phyloP scores from a whole-genome alignment of 2,113 vertebrate species.

The Thymallus thymallus region DNA sequence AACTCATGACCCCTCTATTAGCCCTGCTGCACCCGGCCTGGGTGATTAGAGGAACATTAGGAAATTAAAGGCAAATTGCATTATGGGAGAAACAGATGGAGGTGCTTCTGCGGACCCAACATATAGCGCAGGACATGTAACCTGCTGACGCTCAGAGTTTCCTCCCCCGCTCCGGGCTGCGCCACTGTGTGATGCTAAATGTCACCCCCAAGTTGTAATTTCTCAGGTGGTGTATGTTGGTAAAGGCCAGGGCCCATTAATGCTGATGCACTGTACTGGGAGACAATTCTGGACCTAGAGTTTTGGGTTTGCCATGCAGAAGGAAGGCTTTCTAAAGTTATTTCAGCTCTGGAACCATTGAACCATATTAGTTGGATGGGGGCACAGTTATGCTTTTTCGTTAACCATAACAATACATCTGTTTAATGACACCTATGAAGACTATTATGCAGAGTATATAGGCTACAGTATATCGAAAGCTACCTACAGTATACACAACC shows the following conservation, averaged over 20 bases:
- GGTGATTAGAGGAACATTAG: slow-evolving; percentile 79
- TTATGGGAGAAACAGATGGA: slow-evolving; percentile 76
- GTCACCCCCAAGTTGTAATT: slow-evolving; percentile 57
- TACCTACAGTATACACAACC: neutral
- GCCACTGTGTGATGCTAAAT: slow-evolving; percentile 52
- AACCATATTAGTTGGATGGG: slow-evolving; percentile 13
- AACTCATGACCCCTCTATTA: slow-evolving; percentile 75
- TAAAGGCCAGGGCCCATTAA: slow-evolving; percentile 41
- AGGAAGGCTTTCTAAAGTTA: slow-evolving; percentile 2
- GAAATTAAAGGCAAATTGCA: slow-evolving; percentile 80
- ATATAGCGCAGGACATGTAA: slow-evolving; percentile 50
- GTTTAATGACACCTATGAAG: neutral
- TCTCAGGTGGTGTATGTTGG: slow-evolving; percentile 48
- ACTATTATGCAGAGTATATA: neutral
- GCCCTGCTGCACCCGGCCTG: slow-evolving; percentile 65
- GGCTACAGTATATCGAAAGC: neutral
- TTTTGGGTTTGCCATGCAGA: slow-evolving; percentile 14
- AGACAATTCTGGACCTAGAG: slow-evolving; percentile 28
- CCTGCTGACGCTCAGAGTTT: slow-evolving; percentile 67
- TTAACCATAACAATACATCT: neutral
- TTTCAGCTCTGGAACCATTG: slow-evolving; percentile 15
- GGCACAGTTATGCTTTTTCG: neutral
- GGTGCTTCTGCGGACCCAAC: slow-evolving; percentile 58
- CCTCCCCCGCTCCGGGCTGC: slow-evolving; percentile 33
- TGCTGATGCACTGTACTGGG: slow-evolving; percentile 17